phyloP scores from a whole-genome alignment of 1,140 invertebrate genomes.

The Drosophila persimilis region DNA sequence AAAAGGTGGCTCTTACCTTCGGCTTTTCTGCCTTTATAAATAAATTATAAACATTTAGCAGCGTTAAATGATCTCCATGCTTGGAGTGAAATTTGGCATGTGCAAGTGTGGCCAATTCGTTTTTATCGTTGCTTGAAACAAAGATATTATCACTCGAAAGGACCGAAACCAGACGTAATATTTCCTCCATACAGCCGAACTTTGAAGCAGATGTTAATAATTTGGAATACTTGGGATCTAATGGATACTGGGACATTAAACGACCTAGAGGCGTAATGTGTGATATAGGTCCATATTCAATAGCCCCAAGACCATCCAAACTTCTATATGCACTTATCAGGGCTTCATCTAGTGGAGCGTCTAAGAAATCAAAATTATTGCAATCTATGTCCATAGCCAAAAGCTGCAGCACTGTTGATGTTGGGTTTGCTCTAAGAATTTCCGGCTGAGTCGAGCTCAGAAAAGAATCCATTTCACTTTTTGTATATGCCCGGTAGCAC shows the following conservation, averaged over 20 bases:
- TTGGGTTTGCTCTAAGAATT: slow-evolving; percentile 87
- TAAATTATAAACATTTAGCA: slow-evolving; percentile 94
- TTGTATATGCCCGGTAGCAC: slow-evolving; percentile 93
- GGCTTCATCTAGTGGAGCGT: slow-evolving; percentile 90
- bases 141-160: slow-evolving; percentile 87
- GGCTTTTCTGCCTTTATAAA: slow-evolving; percentile 89
- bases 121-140: slow-evolving; percentile 84
- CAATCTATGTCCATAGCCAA: slow-evolving; percentile 93
- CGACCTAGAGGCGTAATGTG: slow-evolving; percentile 90
- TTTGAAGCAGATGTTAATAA: slow-evolving; percentile 90
- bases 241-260: slow-evolving; percentile 94
- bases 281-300: slow-evolving; percentile 83
- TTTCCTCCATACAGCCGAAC: slow-evolving; percentile 93
- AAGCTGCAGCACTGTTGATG: slow-evolving; percentile 85
- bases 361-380: slow-evolving; percentile 94
- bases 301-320: slow-evolving; percentile 89
- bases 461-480: slow-evolving; percentile 86
- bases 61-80: slow-evolving; percentile 96
- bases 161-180: slow-evolving; percentile 85
- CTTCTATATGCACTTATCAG: slow-evolving; percentile 88
- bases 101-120: slow-evolving; percentile 87
- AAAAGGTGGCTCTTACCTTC: slow-evolving; percentile 85
- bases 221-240: slow-evolving; percentile 95
- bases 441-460: slow-evolving; percentile 90
- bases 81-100: slow-evolving; percentile 92